These are phyloP conservation scores for Dascyllus trimaculatus DNA, from an alignment of 2,113 vertebrate genomes.

Conservation along the genomic window DNA sequence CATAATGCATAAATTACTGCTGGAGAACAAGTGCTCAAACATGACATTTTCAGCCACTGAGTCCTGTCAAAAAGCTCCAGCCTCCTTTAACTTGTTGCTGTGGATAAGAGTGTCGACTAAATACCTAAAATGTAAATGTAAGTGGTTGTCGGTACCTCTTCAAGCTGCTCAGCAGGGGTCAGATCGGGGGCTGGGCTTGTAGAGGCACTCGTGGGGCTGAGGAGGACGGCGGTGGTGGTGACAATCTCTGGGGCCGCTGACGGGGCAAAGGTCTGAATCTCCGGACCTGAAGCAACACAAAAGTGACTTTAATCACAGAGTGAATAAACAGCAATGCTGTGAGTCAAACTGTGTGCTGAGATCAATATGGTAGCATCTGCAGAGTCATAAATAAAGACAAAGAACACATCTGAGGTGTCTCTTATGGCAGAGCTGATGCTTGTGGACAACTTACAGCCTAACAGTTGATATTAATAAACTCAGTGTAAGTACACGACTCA, in stretches of 20 bases:
- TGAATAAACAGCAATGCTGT: background rate
- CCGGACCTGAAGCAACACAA: slow-evolving; percentile 15
- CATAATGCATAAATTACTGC: background rate
- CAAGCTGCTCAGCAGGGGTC: slow-evolving; percentile 54
- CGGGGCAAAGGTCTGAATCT: slow-evolving; percentile 1
- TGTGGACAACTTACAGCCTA: background rate
- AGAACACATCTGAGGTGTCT: background rate
- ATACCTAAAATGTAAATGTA: slow-evolving; percentile 2
- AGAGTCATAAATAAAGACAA: background rate
- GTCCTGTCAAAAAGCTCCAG: background rate
- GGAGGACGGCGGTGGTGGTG: background rate
- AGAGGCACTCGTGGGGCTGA: slow-evolving; percentile 24
- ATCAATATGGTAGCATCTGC: background rate
- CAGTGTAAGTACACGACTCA: background rate
- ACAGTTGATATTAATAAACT: background rate
- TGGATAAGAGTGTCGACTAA: background rate
- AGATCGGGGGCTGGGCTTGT: slow-evolving; percentile 74
- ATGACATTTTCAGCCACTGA: slow-evolving; percentile 13
- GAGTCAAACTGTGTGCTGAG: too few relatives aligned
- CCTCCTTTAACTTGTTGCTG: background rate
- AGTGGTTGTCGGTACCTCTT: slow-evolving; percentile 73
- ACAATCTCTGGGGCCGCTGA: background rate
- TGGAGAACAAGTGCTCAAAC: background rate
- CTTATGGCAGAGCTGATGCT: background rate
- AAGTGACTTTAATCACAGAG: background rate